Evolutionary conservation across 2,888 invertebrate species (phyloP).

Genomic region (Biston stratarius): DNA sequence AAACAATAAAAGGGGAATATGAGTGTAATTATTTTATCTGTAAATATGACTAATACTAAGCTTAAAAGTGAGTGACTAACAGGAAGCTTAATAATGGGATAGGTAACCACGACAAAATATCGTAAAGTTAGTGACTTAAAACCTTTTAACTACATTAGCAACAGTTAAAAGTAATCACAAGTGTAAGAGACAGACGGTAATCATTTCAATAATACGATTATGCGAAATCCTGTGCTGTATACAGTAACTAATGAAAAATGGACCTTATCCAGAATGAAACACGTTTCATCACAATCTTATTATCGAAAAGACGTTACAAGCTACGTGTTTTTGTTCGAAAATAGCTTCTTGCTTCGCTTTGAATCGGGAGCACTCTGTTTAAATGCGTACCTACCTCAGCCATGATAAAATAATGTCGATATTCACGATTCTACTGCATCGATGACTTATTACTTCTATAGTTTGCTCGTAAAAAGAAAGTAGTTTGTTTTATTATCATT

Average conservation of each 20-base stretch:
- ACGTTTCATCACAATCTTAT: constrained; percentile 63
- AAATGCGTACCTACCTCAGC: constrained; percentile 37
- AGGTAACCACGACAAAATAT: background rate
- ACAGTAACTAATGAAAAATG: constrained; percentile 52
- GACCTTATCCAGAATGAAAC: constrained; percentile 50
- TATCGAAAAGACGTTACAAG: constrained; percentile 67
- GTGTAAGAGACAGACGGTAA: background rate
- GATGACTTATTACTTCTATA: constrained; percentile 3
- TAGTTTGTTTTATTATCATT: background rate
- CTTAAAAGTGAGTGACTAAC: background rate
- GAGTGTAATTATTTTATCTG: background rate
- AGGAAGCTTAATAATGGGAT: background rate
- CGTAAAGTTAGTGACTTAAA: constrained; percentile 7
- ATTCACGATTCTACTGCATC: constrained; percentile 27
- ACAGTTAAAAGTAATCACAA: background rate
- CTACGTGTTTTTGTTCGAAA: constrained; percentile 64
- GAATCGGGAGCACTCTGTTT: constrained; percentile 48
- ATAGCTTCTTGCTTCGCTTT: constrained; percentile 54
- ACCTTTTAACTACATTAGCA: background rate
- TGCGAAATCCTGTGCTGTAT: constrained; percentile 26
- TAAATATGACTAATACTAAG: constrained; percentile 2
- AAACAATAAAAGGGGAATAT: constrained; percentile 4
- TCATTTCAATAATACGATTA: constrained; percentile 11
- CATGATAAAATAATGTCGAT: constrained; percentile 19
- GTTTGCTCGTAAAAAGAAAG: background rate